Percentiles rank a stretch among this genome's conserved stretches.
phyloP scores from a whole-genome alignment of 2,113 vertebrate genomes.

The Zeus faber region DNA sequence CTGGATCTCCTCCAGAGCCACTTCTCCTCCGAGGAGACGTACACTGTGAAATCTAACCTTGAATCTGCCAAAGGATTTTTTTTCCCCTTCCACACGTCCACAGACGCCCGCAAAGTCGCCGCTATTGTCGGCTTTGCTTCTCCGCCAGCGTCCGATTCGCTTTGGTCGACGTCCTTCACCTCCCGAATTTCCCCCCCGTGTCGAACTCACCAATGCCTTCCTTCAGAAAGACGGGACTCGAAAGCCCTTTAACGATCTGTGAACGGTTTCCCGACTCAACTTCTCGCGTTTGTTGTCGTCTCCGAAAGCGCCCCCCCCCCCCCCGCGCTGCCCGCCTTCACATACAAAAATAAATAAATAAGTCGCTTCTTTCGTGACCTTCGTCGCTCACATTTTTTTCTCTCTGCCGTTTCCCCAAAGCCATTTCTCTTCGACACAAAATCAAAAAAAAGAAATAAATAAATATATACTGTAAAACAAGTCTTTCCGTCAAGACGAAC shows the following conservation, averaged over 20 bases:
- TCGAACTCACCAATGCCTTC: too few species aligned
- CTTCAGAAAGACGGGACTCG: too few species aligned
- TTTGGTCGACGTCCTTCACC: slow-evolving; percentile 42
- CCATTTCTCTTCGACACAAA: too few species aligned
- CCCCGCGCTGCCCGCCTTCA: too few species aligned
- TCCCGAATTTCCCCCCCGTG: too few species aligned
- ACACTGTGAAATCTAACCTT: slow-evolving; percentile 56
- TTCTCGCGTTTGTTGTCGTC: too few species aligned
- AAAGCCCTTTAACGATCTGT: too few species aligned
- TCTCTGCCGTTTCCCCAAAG: too few species aligned
- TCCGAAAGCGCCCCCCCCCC: too few species aligned
- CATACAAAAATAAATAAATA: background rate
- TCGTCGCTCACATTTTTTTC: too few species aligned
- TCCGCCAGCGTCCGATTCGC: slow-evolving; percentile 37
- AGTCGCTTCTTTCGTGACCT: too few species aligned
- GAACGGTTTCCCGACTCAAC: too few species aligned
- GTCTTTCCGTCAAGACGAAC: slow-evolving; percentile 19
- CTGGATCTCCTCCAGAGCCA: slow-evolving; percentile 61
- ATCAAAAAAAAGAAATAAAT: background rate
- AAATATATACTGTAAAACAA: slow-evolving; percentile 14
- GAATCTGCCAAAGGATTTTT: slow-evolving; percentile 42
- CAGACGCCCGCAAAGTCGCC: slow-evolving; percentile 35
- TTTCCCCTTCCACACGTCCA: slow-evolving; percentile 13
- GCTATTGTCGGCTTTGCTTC: slow-evolving; percentile 26
- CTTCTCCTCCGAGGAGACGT: slow-evolving; percentile 46